These are phyloP conservation scores for Tyrannus savana DNA, from an alignment of 2,113 vertebrate genomes.

Conservation along the genomic window DNA sequence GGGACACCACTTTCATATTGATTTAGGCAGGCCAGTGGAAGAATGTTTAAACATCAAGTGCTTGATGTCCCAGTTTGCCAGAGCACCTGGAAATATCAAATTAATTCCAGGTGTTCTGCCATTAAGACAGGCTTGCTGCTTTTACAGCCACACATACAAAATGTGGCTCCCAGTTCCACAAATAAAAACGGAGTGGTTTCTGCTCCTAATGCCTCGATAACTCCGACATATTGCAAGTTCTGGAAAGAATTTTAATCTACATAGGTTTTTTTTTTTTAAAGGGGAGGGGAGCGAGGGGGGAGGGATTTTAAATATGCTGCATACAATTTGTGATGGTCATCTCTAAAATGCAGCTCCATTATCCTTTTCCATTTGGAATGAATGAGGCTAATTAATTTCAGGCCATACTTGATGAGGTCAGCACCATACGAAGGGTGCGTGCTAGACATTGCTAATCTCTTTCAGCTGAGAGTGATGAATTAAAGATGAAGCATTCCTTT, in stretches of 20 bases:
- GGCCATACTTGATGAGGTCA: slow-evolving; percentile 87
- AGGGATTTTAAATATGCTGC: slow-evolving; percentile 77
- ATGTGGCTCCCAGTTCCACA: slow-evolving; percentile 20
- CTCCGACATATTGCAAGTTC: slow-evolving; percentile 67
- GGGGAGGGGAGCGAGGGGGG: background rate
- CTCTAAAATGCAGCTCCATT: slow-evolving; percentile 81
- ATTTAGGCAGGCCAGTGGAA: slow-evolving; percentile 41
- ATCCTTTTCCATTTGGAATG: slow-evolving; percentile 83
- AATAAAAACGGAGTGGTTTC: slow-evolving; percentile 32
- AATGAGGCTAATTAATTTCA: slow-evolving; percentile 88
- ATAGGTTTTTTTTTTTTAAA: slow-evolving; percentile 41
- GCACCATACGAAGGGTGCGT: slow-evolving; percentile 80
- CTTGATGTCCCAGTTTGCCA: slow-evolving; percentile 34
- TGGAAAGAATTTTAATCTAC: slow-evolving; percentile 78
- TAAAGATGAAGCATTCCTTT: slow-evolving; percentile 85
- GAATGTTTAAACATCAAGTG: slow-evolving; percentile 36
- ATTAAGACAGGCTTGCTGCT: slow-evolving; percentile 31
- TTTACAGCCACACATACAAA: slow-evolving; percentile 15
- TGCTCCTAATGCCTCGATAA: slow-evolving; percentile 55
- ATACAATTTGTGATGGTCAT: slow-evolving; percentile 82
- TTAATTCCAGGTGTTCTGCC: slow-evolving; percentile 63
- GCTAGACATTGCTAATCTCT: slow-evolving; percentile 86
- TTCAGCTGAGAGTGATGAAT: slow-evolving; percentile 87
- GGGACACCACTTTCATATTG: slow-evolving; percentile 44
- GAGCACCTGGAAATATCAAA: slow-evolving; percentile 71